Conservation (phyloP, 2,797 vertebrate genomes). For the Oophaga sylvatica region DNA sequence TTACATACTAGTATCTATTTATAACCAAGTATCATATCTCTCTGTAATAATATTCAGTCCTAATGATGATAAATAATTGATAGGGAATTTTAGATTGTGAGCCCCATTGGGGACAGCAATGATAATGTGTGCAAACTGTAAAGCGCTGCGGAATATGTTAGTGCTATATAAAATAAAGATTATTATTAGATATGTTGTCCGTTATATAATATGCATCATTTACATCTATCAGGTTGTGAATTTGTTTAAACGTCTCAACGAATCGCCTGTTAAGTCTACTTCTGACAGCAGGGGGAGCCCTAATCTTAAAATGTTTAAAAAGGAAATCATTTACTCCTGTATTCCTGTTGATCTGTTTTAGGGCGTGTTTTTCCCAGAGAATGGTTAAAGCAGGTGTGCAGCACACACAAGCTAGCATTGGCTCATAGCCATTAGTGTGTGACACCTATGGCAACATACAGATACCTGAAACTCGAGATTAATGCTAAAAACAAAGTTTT, state of each 20-base stretch:
- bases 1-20: no score
- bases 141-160: no score
- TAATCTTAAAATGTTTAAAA: not conserved
- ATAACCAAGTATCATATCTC: no score
- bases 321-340: not conserved
- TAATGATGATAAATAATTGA: no score
- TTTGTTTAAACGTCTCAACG: not conserved
- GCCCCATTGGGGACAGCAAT: no score
- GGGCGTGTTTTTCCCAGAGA: conserved; percentile 20
- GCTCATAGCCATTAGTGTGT: conserved; percentile 6
- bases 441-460: conserved; percentile 7
- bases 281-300: conserved; percentile 42
- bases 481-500: not conserved
- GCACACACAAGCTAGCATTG: conserved; percentile 21
- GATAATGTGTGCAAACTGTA: no score
- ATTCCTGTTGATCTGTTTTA: conserved; percentile 1
- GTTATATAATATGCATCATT: not conserved
- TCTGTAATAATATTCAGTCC: no score
- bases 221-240: not conserved
- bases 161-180: no score
- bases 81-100: no score
- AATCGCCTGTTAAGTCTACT: not conserved
- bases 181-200: no score
- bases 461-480: not conserved
- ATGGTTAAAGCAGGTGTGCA: conserved; percentile 20